Percentiles rank a stretch among this genome's conserved stretches.
Conservation (phyloP, 2,888 invertebrate species). For the Pemphredon lugubris region DNA sequence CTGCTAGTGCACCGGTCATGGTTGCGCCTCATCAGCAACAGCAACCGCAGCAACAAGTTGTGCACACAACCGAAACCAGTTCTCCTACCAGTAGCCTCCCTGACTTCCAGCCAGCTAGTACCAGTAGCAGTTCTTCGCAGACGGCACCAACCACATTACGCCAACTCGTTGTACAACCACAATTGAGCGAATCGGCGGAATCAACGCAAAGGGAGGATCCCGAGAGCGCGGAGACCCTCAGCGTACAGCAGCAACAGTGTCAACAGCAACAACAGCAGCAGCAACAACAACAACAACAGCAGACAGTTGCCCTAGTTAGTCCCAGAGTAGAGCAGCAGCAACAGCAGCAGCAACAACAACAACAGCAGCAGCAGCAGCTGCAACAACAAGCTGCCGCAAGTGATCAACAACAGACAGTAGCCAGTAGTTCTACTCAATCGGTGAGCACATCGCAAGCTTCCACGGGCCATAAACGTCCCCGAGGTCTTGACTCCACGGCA, state of each 20-base stretch:
- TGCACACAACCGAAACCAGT: conserved; percentile 82
- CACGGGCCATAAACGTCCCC: conserved; percentile 83
- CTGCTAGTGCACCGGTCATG: conserved; percentile 82
- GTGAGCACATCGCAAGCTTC: conserved; percentile 86
- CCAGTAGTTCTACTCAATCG: conserved; percentile 85
- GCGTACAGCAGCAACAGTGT: conserved; percentile 66
- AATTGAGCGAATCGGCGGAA: conserved; percentile 81
- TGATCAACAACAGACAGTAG: conserved; percentile 79
- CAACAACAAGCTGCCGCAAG: conserved; percentile 73
- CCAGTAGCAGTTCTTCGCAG: conserved; percentile 84
- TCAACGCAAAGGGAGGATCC: conserved; percentile 84
- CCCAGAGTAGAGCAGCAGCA: conserved; percentile 76
- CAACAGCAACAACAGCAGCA: conserved; percentile 72
- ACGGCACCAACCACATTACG: conserved; percentile 83
- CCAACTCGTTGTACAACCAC: conserved; percentile 87
- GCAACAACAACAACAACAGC: conserved; percentile 75
- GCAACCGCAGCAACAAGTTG: conserved; percentile 83
- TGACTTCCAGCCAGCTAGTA: conserved; percentile 93
- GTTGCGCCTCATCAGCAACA: conserved; percentile 77
- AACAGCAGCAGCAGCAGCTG: conserved; percentile 72
- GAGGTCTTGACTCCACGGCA: conserved; percentile 79
- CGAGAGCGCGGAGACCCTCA: conserved; percentile 80
- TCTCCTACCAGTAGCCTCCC: conserved; percentile 90
- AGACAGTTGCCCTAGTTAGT: conserved; percentile 79
- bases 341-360: conserved; percentile 73